Conservation (phyloP, 2,888 invertebrate genomes). For the Lasius fuliginosus region DNA sequence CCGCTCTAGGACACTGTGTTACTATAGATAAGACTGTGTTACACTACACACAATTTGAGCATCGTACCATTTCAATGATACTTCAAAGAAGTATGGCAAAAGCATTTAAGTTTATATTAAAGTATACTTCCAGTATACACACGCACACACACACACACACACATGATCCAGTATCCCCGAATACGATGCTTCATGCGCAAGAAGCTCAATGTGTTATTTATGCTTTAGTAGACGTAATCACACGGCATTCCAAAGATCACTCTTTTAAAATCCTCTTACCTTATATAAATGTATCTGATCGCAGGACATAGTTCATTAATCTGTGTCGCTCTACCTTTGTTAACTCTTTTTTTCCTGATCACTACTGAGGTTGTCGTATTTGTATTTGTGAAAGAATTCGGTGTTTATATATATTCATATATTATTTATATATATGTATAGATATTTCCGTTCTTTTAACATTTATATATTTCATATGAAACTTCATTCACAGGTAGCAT, state of each 20-base stretch:
- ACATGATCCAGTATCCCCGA: slow-evolving; percentile 49
- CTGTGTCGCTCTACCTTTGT: slow-evolving; percentile 69
- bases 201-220: slow-evolving; percentile 62
- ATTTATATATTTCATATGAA: slow-evolving; percentile 82
- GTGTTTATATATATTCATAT: slow-evolving; percentile 73
- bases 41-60: slow-evolving; percentile 79
- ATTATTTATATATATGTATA: slow-evolving; percentile 76
- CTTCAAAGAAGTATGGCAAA: slow-evolving; percentile 77
- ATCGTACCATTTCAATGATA: slow-evolving; percentile 75
- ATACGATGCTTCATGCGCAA: slow-evolving; percentile 53
- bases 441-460: slow-evolving; percentile 79
- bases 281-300: slow-evolving; percentile 65
- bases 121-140: slow-evolving; percentile 55
- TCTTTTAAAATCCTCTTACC: slow-evolving; percentile 61
- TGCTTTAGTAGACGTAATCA: slow-evolving; percentile 48
- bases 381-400: slow-evolving; percentile 74
- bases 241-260: slow-evolving; percentile 58
- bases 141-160: background rate
- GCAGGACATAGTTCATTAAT: slow-evolving; percentile 64
- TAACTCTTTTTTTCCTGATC: slow-evolving; percentile 71
- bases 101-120: slow-evolving; percentile 72
- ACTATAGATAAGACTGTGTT: slow-evolving; percentile 69
- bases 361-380: slow-evolving; percentile 76
- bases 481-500: slow-evolving; percentile 84
- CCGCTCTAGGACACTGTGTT: slow-evolving; percentile 71